Evolutionary conservation across 2,888 invertebrate genomes (phyloP).

Genomic region (Phalera bucephala): DNA sequence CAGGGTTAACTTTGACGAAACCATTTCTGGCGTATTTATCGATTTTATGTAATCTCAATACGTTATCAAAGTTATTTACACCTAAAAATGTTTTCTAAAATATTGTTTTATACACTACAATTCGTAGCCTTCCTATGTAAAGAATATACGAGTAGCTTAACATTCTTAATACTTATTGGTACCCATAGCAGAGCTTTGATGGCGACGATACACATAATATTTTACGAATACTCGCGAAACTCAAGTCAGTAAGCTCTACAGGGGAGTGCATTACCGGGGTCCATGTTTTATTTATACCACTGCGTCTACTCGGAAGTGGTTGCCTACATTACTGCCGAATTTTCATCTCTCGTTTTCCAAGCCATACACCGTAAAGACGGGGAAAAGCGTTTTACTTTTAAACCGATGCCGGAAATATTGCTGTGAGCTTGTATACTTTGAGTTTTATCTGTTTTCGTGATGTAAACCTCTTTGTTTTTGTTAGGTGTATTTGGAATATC

Average conservation of each 20-base stretch:
- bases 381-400: conserved; percentile 33
- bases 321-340: conserved; percentile 66
- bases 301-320: conserved; percentile 57
- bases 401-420: conserved; percentile 28
- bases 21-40: too few species aligned
- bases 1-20: too few species aligned
- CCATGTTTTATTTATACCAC: conserved; percentile 44
- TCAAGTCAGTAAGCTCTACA: conserved; percentile 1
- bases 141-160: too few species aligned
- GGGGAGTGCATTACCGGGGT: conserved; percentile 66
- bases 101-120: too few species aligned
- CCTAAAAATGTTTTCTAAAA: too few species aligned
- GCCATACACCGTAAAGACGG: conserved; percentile 25
- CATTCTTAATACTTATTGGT: too few species aligned
- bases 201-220: conserved; percentile 18
- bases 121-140: too few species aligned
- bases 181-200: conserved; percentile 10
- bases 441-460: background rate
- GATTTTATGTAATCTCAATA: too few species aligned
- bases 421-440: conserved; percentile 4
- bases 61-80: too few species aligned
- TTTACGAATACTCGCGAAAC: conserved; percentile 13
- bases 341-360: conserved; percentile 41
- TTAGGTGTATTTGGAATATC: too few species aligned
- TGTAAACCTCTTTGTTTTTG: too few species aligned